Base-by-base conservation (phyloP, 2,113 vertebrate species). In the Aptenodytes patagonicus region DNA sequence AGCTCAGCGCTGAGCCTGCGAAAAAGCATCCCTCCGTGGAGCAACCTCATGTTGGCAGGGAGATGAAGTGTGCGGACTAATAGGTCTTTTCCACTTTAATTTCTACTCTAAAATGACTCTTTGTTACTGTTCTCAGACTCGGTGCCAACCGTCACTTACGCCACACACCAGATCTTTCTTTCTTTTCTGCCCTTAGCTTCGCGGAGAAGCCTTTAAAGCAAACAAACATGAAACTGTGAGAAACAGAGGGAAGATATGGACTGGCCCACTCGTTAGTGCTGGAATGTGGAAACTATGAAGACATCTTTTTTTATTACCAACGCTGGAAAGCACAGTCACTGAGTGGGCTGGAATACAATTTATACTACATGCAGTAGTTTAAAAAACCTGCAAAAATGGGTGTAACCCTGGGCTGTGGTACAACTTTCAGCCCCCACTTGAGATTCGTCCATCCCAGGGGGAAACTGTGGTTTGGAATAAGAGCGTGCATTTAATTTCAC, bases 401-500 rank as follows among this genome's bases (percentile, higher is more conserved):
- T 98, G 98, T 98, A 98, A 98, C 98, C 92, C 93, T 96, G 97
- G 98, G 97, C 98, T 98, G 97, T 97, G 97, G 97, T 97, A 97
- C 97, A 98, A 98, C 94, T 98, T 98, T 98, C 97, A 97, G 96
- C 97, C 97, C 95, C 98, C 98, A 97, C 97, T 98, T 98, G 98
- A 98, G 98, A 98, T 84, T 96, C 32, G 95, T 93, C 96, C 90
- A 95, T 98, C 98, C 98, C 98, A 95, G 95, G 97, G 98, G 98
- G 98, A 98, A 98, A 97, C 98, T 98, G 98, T 98, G 99, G 98
- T 98, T 98, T 99, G 98, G 98, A 98, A 98, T 96, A 93, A 96
- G 95, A 98, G 89, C 72, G 19, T 76, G 97, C 97, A 96, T 98
- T 98, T 99, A 98, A 99, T 99, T 99, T 98, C 96, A 92, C 96